Evolutionary conservation across 2,797 vertebrate species (phyloP).

Genomic region (Hephaestus fuliginosus): DNA sequence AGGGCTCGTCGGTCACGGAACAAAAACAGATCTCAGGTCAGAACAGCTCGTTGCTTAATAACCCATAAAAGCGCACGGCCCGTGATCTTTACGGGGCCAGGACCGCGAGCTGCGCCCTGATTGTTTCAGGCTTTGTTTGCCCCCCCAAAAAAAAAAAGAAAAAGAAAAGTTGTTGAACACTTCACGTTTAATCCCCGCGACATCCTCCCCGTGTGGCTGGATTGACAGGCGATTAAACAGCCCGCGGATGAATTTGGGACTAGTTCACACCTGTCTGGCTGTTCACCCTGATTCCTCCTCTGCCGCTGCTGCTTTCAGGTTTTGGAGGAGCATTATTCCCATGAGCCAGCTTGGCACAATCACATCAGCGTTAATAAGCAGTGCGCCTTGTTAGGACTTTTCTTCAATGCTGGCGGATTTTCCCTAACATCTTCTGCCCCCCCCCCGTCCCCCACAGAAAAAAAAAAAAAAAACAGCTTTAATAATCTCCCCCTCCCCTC

Average conservation of each 20-base stretch:
- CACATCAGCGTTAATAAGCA: constrained; percentile 63
- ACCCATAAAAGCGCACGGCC: constrained; percentile 25
- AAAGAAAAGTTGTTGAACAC: constrained; percentile 16
- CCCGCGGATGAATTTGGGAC: constrained; percentile 16
- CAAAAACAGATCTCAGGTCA: constrained; percentile 35
- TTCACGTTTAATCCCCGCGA: constrained; percentile 43
- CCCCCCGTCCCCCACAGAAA: no score
- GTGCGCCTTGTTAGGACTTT: constrained; percentile 55
- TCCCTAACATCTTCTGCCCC: constrained; percentile 64
- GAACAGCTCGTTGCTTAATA: constrained; percentile 1
- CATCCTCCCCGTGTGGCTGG: constrained; percentile 17
- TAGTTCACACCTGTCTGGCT: constrained; percentile 55
- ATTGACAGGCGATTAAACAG: constrained; percentile 18
- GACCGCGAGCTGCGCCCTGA: not conserved
- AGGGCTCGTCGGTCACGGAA: not conserved
- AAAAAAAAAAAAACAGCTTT: constrained; percentile 53
- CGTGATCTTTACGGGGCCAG: constrained; percentile 47
- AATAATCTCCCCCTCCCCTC: constrained; percentile 56
- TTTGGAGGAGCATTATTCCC: constrained; percentile 38
- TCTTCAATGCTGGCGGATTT: constrained; percentile 56
- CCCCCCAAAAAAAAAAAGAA: no score
- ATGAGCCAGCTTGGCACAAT: constrained; percentile 55
- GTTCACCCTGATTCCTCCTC: constrained; percentile 20
- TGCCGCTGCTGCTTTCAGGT: not conserved
- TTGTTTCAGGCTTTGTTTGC: constrained; percentile 45